Percentiles rank a stretch among this genome's conserved stretches.
phyloP scores from a whole-genome alignment of 2,113 vertebrate species.

The Poeciliopsis turrubarensis region DNA sequence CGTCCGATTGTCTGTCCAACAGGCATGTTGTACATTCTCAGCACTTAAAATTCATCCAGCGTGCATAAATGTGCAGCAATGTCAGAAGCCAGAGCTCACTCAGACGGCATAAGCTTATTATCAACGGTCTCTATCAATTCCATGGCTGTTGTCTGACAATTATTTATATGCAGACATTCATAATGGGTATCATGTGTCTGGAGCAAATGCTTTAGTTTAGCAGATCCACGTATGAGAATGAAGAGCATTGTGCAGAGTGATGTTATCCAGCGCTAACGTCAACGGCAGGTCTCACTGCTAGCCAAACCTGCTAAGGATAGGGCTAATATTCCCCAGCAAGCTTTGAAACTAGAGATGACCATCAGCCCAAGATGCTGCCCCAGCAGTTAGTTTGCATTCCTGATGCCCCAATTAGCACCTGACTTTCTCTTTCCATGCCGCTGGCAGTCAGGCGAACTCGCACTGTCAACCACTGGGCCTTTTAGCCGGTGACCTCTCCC shows the following conservation, averaged over 20 bases:
- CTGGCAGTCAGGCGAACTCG: background rate
- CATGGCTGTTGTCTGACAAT: slow-evolving; percentile 40
- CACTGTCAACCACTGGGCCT: slow-evolving; percentile 8
- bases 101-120: slow-evolving; percentile 5
- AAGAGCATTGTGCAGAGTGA: slow-evolving; percentile 36
- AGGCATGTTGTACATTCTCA: slow-evolving; percentile 65
- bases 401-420: slow-evolving; percentile 73
- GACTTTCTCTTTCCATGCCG: slow-evolving; percentile 70
- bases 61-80: slow-evolving; percentile 25
- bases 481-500: slow-evolving; percentile 60
- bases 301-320: slow-evolving; percentile 46
- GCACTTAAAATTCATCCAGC: slow-evolving; percentile 47
- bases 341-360: slow-evolving; percentile 71
- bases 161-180: slow-evolving; percentile 32
- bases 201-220: slow-evolving; percentile 15
- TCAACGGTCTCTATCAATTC: slow-evolving; percentile 39
- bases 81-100: slow-evolving; percentile 32
- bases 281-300: slow-evolving; percentile 45
- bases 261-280: slow-evolving; percentile 42
- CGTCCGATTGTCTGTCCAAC: slow-evolving; percentile 73
- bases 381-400: slow-evolving; percentile 48
- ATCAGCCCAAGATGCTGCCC: slow-evolving; percentile 42
- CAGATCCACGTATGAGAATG: slow-evolving; percentile 53
- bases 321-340: slow-evolving; percentile 64
- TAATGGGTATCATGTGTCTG: slow-evolving; percentile 49